Conservation (phyloP, 2,797 vertebrate species). For the Phalloptychus januarius region DNA sequence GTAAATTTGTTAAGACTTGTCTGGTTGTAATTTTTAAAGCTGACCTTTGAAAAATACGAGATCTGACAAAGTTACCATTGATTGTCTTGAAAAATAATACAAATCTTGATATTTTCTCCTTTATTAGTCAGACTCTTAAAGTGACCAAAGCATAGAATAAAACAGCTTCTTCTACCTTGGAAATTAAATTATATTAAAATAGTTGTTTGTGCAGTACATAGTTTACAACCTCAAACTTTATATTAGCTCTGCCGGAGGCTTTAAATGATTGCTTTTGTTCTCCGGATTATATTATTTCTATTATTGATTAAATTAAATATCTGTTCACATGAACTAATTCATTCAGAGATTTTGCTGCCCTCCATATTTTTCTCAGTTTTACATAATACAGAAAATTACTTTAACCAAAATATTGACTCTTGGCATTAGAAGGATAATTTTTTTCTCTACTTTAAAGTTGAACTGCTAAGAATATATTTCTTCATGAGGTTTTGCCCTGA, state of each 20-base stretch:
- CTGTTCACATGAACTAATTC: conserved; percentile 20
- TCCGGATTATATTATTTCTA: not conserved
- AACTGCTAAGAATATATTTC: not conserved
- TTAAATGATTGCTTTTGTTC: not conserved
- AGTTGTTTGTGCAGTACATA: not conserved
- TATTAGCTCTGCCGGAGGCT: not conserved
- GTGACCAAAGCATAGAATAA: not conserved
- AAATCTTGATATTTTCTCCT: not conserved
- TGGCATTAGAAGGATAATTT: not conserved
- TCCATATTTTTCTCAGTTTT: conserved; percentile 2
- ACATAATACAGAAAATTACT: not conserved
- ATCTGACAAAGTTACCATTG: not conserved
- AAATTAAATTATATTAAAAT: not conserved
- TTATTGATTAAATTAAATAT: conserved; percentile 13
- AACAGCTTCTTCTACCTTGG: not conserved
- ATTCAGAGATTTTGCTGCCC: not conserved
- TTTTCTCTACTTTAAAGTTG: not conserved
- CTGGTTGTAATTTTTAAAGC: not conserved
- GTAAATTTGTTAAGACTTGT: not conserved
- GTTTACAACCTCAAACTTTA: not conserved
- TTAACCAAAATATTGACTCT: not conserved
- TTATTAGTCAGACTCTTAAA: not conserved
- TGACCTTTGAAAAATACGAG: not conserved
- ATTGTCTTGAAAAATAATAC: not conserved
- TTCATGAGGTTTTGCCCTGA: not conserved